Base-by-base conservation (phyloP, 1,140 invertebrate species). In the Drosophila rhopaloa region DNA sequence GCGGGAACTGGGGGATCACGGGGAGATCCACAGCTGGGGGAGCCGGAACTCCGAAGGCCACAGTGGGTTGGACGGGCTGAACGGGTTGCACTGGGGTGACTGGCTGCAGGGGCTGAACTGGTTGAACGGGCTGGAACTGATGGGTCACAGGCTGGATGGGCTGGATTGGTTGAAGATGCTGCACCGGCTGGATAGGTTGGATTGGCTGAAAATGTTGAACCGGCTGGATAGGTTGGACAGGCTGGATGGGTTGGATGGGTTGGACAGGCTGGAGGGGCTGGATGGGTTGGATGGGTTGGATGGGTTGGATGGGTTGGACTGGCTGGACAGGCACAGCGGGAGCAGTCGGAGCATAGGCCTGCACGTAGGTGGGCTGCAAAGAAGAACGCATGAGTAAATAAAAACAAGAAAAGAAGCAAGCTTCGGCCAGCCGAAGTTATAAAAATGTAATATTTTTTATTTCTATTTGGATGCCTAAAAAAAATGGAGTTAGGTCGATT, bases 311-410 rank as follows among this genome's bases (percentile, higher is more conserved):
- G 19, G 19, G 19, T 2, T 80, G 81, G 6, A 61, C 57, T 0
- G 46, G 76, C 35, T 62, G 70, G 2, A 72, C 24, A 4, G 79
- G 54, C n/a, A 63, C 57, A 11, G 71, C 61, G 2, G 81, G 63
- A n/a, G 75, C 70, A 14, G 53, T 67, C 0, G 83, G 67, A 6
- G 77, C 73, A 16, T 57, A 51, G 7, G 80, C 46, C 51, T 86
- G 79, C 16, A 86, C 75, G 32, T 61, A 79, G 7, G 61, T 73
- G 44, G 83, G 83, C 79, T 86, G 59, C 9, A 56, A 54, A 0
- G 5, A 50, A 16, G 8, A 14, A 41, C 7, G 1, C 10, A 38
- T 2, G n/a, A 11, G 14, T 11, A 13, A 8, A 11, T 38, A 38
- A 38, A 38, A 37, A 37, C 37, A 37, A 19, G 0, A 19, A 19